These are phyloP conservation scores for Parasteatoda tepidariorum DNA, from an alignment of 1,140 invertebrate species.

Conservation along the genomic window DNA sequence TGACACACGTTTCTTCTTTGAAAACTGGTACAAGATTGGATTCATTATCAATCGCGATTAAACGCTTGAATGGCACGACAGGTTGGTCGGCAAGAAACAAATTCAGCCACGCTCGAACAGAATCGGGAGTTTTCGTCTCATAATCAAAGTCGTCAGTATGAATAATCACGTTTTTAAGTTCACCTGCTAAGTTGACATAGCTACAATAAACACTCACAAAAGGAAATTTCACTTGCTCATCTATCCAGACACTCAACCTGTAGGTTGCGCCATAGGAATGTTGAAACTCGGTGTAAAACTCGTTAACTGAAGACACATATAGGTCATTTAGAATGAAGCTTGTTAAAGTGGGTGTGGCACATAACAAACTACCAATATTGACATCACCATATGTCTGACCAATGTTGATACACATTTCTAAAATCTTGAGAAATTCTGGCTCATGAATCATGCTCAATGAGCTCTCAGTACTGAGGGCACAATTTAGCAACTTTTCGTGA, in stretches of 20 bases:
- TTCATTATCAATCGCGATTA: constrained; percentile 21
- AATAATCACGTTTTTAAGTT: constrained; percentile 22
- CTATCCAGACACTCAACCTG: constrained; percentile 22
- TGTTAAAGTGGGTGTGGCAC: constrained; percentile 27
- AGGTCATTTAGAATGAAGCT: constrained; percentile 37
- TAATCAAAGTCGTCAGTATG: constrained; percentile 51
- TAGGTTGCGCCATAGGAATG: constrained; percentile 39
- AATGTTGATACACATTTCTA: constrained; percentile 40
- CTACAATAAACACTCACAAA: constrained; percentile 28
- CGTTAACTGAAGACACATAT: constrained; percentile 29
- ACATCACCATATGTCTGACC: constrained; percentile 50
- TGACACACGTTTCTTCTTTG: constrained; percentile 20
- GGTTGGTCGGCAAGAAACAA: constrained; percentile 29
- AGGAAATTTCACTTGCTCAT: constrained; percentile 19
- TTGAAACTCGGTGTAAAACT: constrained; percentile 51
- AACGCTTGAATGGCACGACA: constrained; percentile 27
- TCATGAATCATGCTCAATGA: constrained; percentile 27
- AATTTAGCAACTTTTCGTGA: constrained; percentile 35
- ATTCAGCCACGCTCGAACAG: constrained; percentile 16
- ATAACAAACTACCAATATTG: constrained; percentile 34
- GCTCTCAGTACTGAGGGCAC: constrained; percentile 26
- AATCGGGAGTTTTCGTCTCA: constrained; percentile 16
- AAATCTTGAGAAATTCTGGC: constrained; percentile 33
- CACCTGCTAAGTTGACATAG: not conserved
- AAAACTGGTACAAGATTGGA: constrained; percentile 20